Conservation (phyloP, 2,113 vertebrate genomes). For the Nesogale talazaci region DNA sequence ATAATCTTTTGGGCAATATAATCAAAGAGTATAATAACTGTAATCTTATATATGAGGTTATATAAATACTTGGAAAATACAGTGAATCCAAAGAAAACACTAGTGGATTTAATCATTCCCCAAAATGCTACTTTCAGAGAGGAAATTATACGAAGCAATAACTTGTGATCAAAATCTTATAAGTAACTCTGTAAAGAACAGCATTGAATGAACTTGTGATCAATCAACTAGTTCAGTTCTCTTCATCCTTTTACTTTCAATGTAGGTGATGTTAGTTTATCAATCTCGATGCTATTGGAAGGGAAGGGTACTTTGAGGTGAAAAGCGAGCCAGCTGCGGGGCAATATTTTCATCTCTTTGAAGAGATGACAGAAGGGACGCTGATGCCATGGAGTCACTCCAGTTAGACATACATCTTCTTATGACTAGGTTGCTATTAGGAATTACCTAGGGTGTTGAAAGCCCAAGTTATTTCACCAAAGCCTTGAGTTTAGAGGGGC, state of each 20-base stretch:
- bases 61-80: background rate
- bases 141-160: slow-evolving; percentile 34
- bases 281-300: background rate
- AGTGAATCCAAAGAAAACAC: slow-evolving; percentile 10
- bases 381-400: background rate
- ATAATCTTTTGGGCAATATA: background rate
- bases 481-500: background rate
- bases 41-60: background rate
- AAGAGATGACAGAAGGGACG: too few species aligned
- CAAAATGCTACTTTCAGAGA: slow-evolving; percentile 9
- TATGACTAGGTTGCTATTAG: background rate
- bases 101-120: background rate
- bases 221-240: background rate
- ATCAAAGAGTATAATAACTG: background rate
- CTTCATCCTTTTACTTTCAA: background rate
- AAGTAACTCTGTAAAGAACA: background rate
- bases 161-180: background rate
- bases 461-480: background rate
- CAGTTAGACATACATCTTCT: background rate
- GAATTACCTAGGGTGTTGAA: background rate
- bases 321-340: rapidly evolving
- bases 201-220: too few species aligned
- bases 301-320: rapidly evolving
- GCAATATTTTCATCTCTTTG: background rate
- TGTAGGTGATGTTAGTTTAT: background rate